Conservation (phyloP, 2,888 invertebrate species). For the Candidula unifasciata region DNA sequence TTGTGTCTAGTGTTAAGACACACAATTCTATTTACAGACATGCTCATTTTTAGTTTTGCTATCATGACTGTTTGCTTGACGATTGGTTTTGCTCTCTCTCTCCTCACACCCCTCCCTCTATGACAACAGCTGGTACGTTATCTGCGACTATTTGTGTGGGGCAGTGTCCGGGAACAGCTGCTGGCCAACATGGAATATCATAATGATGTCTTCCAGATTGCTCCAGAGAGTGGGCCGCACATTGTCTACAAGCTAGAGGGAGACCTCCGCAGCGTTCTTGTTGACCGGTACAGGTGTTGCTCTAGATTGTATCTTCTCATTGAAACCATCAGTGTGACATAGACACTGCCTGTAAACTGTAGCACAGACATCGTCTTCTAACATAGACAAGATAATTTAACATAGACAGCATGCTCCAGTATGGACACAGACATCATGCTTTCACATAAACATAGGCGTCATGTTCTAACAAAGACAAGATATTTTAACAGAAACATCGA, state of each 20-base stretch:
- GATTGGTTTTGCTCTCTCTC: neutral
- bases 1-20: too few species aligned
- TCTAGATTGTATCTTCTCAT: neutral
- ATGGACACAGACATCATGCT: too few species aligned
- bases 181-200: conserved; percentile 40
- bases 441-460: too few species aligned
- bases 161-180: neutral
- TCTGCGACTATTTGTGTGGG: conserved; percentile 19
- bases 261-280: neutral
- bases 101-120: neutral
- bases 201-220: conserved; percentile 32
- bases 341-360: neutral
- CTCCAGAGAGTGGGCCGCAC: conserved; percentile 45
- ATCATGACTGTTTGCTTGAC: too few species aligned
- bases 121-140: conserved; percentile 24
- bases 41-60: too few species aligned
- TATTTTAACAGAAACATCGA: neutral
- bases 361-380: too few species aligned
- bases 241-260: conserved; percentile 26
- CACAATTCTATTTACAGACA: too few species aligned
- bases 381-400: neutral
- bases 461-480: too few species aligned
- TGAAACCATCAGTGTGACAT: too few species aligned
- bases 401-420: neutral
- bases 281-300: neutral